Base-by-base conservation (phyloP, 2,797 vertebrate species). In the Enteromius unitaeniatus region DNA sequence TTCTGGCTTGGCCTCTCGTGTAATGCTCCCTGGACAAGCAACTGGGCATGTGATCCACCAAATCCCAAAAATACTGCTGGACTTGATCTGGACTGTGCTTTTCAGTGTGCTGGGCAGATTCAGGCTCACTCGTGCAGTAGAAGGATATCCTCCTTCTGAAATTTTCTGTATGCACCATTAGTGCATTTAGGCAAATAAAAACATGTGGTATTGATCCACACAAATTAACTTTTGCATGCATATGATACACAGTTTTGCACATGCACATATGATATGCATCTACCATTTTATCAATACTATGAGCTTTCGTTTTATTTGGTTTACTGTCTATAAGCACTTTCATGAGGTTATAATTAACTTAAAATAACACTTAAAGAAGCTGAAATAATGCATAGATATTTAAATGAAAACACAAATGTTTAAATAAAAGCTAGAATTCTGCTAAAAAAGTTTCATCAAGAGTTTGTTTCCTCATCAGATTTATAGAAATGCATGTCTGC, bases 11-110 rank as follows among this genome's bases (percentile, higher is more conserved):
- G 26, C 55, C 17, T 85, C 37, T 34, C 26, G 23, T 78, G 51
- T 82, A 65, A 78, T 86, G 80, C 75, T 78, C 40, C 47, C 55
- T 81, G 37, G 67, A 82, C 74, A 78, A 82, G 75, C 80, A 55
- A 53, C 75, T 74, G 68, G 34, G 62, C 74, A 72, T 69, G 68
- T 70, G 79, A 85, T 85, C 65, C 73, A 60, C 14, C 65, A 77
- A 85, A 81, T 62, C 64, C 47, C 79, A n/a, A 64, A 51, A 81
- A 72, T 67, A 31, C 19, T 62, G 51, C 67, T 17, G 34, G 75
- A 67, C 47, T 78, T 65, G 49, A 51, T 58, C 37, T 68, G 34
- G 42, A 60, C 34, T 45, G 28, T 42, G 65, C 58, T 70, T 73
- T 19, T 31, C 55, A 34, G 14, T 68, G 74, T 55, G 23, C 15